phyloP scores from a whole-genome alignment of 1,140 invertebrate species.

The Radopholus similis region DNA sequence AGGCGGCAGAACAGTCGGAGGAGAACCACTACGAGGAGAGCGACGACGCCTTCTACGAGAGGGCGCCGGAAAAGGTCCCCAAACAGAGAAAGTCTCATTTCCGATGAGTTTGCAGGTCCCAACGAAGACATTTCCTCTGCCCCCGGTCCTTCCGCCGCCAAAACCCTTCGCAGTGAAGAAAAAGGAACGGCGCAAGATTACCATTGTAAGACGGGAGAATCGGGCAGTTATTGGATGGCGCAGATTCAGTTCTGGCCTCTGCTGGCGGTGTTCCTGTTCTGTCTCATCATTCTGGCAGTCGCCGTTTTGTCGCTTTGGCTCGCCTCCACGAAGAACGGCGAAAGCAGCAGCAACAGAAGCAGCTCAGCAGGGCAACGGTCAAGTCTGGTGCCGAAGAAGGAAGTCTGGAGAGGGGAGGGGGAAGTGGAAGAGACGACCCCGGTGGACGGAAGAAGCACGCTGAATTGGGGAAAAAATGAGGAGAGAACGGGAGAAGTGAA shows the following conservation, averaged over 20 bases:
- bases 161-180: neutral
- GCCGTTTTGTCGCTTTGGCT: neutral
- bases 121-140: neutral
- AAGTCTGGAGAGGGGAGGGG: no score
- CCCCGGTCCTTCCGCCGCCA: neutral
- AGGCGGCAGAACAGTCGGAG: neutral
- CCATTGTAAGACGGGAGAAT: no score
- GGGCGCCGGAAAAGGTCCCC: no score
- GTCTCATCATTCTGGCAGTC: neutral
- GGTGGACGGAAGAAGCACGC: no score
- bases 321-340: neutral
- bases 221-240: no score
- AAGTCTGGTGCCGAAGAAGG: no score
- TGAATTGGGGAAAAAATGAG: no score
- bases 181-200: neutral
- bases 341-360: neutral
- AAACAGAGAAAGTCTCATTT: no score
- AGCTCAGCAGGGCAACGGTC: neutral
- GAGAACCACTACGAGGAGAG: conserved; percentile 1
- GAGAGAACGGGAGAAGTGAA: no score
- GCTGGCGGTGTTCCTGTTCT: neutral
- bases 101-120: neutral
- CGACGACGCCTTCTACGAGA: neutral
- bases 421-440: no score
- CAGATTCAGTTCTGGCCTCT: neutral